These are phyloP conservation scores for Callipepla squamata DNA, from an alignment of 2,113 vertebrate species.

Conservation along the genomic window DNA sequence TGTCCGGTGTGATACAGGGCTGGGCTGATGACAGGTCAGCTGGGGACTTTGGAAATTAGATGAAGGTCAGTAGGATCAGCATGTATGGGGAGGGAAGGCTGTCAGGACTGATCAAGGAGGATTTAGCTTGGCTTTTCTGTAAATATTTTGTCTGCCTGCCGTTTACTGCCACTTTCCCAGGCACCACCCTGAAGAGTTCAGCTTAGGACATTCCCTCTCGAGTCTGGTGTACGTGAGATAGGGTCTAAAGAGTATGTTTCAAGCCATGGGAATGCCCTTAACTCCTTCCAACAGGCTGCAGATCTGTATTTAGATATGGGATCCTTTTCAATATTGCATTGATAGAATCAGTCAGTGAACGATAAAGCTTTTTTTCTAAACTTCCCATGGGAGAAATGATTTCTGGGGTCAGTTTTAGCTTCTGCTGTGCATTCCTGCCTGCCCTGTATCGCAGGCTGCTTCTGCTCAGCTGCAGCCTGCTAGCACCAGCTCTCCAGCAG, in stretches of 20 bases:
- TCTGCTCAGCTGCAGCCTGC: background rate
- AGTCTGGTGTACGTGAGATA: background rate
- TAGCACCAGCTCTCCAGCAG: background rate
- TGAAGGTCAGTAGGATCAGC: background rate
- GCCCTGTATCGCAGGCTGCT: background rate
- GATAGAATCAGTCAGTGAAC: background rate
- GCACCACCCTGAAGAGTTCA: background rate
- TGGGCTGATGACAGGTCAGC: background rate
- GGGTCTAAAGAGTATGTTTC: background rate
- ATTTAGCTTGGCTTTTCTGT: background rate
- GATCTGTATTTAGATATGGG: background rate
- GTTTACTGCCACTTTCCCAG: background rate
- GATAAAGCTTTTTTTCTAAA: background rate
- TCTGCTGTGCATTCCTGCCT: background rate
- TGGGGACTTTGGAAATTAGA: background rate
- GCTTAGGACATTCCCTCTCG: background rate
- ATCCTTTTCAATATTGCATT: background rate
- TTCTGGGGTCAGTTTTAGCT: background rate
- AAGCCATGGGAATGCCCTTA: background rate
- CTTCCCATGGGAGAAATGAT: background rate
- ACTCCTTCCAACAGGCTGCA: background rate
- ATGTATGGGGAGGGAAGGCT: background rate
- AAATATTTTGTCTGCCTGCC: slow-evolving; percentile 4
- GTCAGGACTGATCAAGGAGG: background rate
- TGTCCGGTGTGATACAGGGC: background rate